Evolutionary conservation across 2,888 invertebrate species (phyloP), one percentile per base, ranked within the genome.

Genomic region (Ellobium chinense): DNA sequence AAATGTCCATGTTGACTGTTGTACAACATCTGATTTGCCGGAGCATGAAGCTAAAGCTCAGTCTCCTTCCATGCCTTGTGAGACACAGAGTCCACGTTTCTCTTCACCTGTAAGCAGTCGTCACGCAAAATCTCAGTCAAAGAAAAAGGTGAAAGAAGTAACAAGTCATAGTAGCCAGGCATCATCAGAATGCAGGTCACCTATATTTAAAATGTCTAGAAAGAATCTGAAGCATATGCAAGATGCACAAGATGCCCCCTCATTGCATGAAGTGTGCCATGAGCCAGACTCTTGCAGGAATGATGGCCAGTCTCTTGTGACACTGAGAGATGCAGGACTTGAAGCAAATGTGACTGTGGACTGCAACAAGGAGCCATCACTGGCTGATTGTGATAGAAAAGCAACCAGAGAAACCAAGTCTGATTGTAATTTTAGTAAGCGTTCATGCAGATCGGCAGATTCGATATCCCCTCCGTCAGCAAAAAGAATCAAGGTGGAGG

Each of bases 401-500:
- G 29, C 21, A 21, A 31, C 29, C 54, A 70, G 54, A 36, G 1
- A 7, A 27, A 1, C 7, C 9, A 46, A 46, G 46, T 46, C 46
- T 12, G 18, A 46, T 7, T 18, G 18, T 46, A 46, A 46, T 18
- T 12, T 7, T 46, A 18, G 46, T 46, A 72, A 72, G 27, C 72
- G 34, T 5, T 24, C 2, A 18, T 12, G 4, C 31, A 58, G 5
- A 14, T 34, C 29, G n/a, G n/a, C 72, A 58, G 34, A 34, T 36
- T 27, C 27, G 24, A 34, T 36, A 46, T 36, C 29, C 5, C 60
- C 72, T 24, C 34, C 72, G 9, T 37, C 72, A 12, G 36, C 36
- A 70, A 84, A 86, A 56, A 86, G 69, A 76, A 84, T 86, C 0
- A 88, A 88, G 79, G 78, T 89, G 54, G 87, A 86, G 31, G 74